Evolutionary conservation across 2,888 invertebrate genomes (phyloP).

Genomic region (Orchesellides sinensis): DNA sequence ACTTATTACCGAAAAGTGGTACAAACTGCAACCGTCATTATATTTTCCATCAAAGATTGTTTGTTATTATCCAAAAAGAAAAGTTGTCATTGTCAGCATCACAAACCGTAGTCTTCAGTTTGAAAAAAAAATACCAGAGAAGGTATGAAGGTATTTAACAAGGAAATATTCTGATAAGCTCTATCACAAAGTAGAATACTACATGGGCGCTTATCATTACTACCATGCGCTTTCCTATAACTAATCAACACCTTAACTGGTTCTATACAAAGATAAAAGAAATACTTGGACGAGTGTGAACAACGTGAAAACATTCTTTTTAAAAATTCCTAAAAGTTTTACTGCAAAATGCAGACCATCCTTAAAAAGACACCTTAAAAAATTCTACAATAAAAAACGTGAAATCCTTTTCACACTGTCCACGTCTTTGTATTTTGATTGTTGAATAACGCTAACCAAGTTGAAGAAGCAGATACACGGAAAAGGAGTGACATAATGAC

Average conservation of each 20-base stretch:
- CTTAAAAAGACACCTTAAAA: background rate
- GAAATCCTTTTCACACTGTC: background rate
- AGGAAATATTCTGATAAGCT: conserved; percentile 13
- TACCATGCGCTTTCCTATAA: background rate
- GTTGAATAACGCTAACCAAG: too few species aligned
- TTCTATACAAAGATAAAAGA: conserved; percentile 4
- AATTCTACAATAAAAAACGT: background rate
- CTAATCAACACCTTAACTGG: conserved; percentile 45
- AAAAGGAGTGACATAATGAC: conserved; percentile 46
- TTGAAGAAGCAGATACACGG: conserved; percentile 12
- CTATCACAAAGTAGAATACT: too few species aligned
- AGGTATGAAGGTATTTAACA: too few species aligned
- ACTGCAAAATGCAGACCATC: background rate
- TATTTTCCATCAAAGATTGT: too few species aligned
- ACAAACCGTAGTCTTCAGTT: too few species aligned
- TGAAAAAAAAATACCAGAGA: too few species aligned
- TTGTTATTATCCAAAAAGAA: too few species aligned
- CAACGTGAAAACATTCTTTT: background rate
- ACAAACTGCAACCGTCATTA: conserved; percentile 15
- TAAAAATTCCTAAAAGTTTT: conserved; percentile 29
- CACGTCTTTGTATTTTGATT: background rate
- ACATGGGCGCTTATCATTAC: background rate
- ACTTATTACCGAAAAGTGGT: conserved; percentile 15
- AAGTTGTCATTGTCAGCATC: too few species aligned
- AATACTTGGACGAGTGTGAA: background rate